A percentile compares a stretch with the other conserved stretches of the same genome.
phyloP scores from a whole-genome alignment of 2,113 vertebrate species.

The Motacilla alba region DNA sequence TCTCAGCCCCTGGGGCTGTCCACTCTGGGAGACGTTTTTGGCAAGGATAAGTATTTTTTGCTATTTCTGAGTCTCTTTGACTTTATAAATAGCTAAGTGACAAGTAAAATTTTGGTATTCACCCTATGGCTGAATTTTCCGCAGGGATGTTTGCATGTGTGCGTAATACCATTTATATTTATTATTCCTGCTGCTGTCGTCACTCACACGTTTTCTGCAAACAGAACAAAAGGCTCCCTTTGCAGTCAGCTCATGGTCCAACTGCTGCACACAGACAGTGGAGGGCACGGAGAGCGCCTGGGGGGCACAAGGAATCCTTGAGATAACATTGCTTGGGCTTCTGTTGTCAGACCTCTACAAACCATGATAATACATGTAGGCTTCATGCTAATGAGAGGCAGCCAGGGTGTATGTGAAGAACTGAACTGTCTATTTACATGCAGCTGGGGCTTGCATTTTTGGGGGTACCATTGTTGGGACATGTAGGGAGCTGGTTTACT shows the following conservation, averaged over 20 bases:
- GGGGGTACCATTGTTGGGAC: neutral
- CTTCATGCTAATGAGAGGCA: neutral
- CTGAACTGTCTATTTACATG: neutral
- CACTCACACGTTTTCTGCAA: neutral
- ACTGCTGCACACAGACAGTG: neutral
- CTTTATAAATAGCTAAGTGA: constrained; percentile 60
- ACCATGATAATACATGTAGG: neutral
- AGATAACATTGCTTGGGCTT: constrained; percentile 24
- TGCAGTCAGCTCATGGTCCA: constrained; percentile 1
- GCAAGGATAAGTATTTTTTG: constrained; percentile 9
- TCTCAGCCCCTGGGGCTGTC: constrained; percentile 4
- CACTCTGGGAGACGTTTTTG: constrained; percentile 42
- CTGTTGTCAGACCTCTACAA: neutral
- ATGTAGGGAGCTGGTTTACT: constrained; percentile 1
- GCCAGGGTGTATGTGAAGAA: neutral
- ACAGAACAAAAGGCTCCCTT: constrained; percentile 17
- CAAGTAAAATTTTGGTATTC: constrained; percentile 64
- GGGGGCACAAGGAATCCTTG: constrained; percentile 25
- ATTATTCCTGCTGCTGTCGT: constrained; percentile 3
- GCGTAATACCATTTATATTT: neutral
- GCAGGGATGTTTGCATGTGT: neutral
- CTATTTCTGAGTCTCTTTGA: constrained; percentile 43
- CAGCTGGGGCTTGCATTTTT: constrained; percentile 7
- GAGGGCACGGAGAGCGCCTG: neutral
- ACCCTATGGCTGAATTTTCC: constrained; percentile 32